A percentile compares a stretch with the other conserved stretches of the same genome.
Conservation (phyloP, 2,888 invertebrate species). For the Limnephilus marmoratus region DNA sequence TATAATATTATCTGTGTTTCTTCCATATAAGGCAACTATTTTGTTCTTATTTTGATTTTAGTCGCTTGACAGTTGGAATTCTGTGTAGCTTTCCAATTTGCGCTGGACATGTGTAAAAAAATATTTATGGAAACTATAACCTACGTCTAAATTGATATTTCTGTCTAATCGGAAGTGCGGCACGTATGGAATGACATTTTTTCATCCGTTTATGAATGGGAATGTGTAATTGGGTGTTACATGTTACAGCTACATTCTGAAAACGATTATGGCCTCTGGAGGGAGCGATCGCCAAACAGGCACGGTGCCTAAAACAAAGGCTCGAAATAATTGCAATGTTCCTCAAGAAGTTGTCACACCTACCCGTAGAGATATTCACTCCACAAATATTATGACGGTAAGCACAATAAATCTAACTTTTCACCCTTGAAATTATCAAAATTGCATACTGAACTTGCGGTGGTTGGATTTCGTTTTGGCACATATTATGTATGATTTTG, state of each 20-base stretch:
- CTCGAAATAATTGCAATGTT: slow-evolving; percentile 79
- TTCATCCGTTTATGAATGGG: not conserved
- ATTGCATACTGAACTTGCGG: not conserved
- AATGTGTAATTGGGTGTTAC: slow-evolving; percentile 38
- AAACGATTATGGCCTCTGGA: slow-evolving; percentile 57
- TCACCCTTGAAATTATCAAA: not conserved
- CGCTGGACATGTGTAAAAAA: slow-evolving; percentile 14
- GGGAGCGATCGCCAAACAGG: slow-evolving; percentile 73
- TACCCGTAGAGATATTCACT: slow-evolving; percentile 77
- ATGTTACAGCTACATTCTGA: slow-evolving; percentile 12
- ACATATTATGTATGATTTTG: not conserved
- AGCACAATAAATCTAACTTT: slow-evolving; percentile 63
- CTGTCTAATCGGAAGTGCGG: not conserved
- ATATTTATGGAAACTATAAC: not conserved
- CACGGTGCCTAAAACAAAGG: slow-evolving; percentile 83
- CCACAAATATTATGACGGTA: slow-evolving; percentile 76
- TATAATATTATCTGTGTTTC: not conserved
- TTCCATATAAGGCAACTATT: slow-evolving; percentile 47
- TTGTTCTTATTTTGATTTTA: slow-evolving; percentile 56
- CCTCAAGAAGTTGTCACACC: slow-evolving; percentile 80
- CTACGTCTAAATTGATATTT: not conserved
- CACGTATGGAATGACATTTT: not conserved
- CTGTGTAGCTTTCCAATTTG: slow-evolving; percentile 40
- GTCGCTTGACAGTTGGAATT: slow-evolving; percentile 49
- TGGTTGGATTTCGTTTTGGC: not conserved